Evolutionary conservation across 2,888 invertebrate genomes (phyloP).

Genomic region (Sicus ferrugineus): DNA sequence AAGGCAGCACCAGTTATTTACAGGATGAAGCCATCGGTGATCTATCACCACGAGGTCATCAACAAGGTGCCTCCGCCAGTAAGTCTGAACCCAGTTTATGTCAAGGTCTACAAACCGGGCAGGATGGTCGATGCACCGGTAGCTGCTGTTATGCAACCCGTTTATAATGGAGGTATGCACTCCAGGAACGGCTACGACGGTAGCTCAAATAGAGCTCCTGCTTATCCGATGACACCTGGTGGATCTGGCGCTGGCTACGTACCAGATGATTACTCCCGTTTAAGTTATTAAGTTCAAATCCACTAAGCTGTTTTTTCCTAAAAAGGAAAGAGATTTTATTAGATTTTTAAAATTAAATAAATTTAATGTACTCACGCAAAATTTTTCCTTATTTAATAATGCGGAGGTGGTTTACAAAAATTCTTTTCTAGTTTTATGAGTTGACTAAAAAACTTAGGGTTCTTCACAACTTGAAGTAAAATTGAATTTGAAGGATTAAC

Average conservation of each 20-base stretch:
- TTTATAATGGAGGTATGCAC: slow-evolving; percentile 40
- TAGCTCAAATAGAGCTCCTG: slow-evolving; percentile 31
- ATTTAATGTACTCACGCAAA: too few species aligned
- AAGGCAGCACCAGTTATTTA: slow-evolving; percentile 61
- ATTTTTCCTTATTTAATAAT: too few species aligned
- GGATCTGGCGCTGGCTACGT: neutral
- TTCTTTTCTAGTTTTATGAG: too few species aligned
- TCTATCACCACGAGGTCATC: slow-evolving; percentile 62
- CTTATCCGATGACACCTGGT: slow-evolving; percentile 31
- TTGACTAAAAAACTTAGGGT: too few species aligned
- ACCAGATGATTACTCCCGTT: too few species aligned
- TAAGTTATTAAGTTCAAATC: too few species aligned
- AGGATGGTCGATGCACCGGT: slow-evolving; percentile 56
- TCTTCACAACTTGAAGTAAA: too few species aligned
- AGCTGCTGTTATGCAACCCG: slow-evolving; percentile 52
- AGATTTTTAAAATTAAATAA: too few species aligned
- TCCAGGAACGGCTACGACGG: slow-evolving; percentile 45
- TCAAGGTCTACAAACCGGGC: slow-evolving; percentile 62
- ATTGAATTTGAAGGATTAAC: too few species aligned
- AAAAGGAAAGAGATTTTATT: too few species aligned
- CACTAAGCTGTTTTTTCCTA: too few species aligned
- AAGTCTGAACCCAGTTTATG: slow-evolving; percentile 61
- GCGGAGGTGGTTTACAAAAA: too few species aligned
- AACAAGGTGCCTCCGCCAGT: slow-evolving; percentile 60
- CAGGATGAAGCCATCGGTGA: slow-evolving; percentile 60